Evolutionary conservation across 2,888 invertebrate genomes (phyloP).

Genomic region (Scrobipalpa atriplicella): DNA sequence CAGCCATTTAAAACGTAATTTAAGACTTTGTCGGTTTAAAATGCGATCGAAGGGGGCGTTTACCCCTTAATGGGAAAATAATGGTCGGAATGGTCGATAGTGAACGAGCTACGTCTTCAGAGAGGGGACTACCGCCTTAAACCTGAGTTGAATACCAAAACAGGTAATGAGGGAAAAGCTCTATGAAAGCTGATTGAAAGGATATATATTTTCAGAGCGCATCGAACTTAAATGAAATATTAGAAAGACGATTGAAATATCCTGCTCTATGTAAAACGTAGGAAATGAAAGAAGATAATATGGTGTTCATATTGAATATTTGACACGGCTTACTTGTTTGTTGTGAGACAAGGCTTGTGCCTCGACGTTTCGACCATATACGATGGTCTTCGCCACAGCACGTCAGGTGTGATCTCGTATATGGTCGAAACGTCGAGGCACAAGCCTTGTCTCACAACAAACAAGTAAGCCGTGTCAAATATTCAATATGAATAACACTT

Average conservation of each 20-base stretch:
- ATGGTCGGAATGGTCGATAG: conserved; percentile 21
- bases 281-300: no score
- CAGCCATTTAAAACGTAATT: not conserved
- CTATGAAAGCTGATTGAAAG: not conserved
- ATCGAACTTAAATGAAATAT: not conserved
- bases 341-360: no score
- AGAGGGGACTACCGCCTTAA: not conserved
- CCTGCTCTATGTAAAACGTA: no score
- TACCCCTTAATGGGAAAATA: conserved; percentile 25
- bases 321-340: no score
- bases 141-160: conserved; percentile 5
- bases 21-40: conserved; percentile 7
- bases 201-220: not conserved
- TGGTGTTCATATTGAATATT: no score
- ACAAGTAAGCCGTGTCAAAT: no score
- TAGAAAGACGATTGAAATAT: not conserved
- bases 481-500: no score
- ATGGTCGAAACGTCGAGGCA: no score
- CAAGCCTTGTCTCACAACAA: no score
- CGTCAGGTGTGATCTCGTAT: no score
- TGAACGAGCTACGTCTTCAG: conserved; percentile 23
- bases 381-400: no score
- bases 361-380: no score
- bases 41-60: conserved; percentile 10
- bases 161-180: not conserved